Evolutionary conservation across 2,888 invertebrate species (phyloP), one percentile per base, ranked within the genome.

Genomic region (Euphydryas editha): DNA sequence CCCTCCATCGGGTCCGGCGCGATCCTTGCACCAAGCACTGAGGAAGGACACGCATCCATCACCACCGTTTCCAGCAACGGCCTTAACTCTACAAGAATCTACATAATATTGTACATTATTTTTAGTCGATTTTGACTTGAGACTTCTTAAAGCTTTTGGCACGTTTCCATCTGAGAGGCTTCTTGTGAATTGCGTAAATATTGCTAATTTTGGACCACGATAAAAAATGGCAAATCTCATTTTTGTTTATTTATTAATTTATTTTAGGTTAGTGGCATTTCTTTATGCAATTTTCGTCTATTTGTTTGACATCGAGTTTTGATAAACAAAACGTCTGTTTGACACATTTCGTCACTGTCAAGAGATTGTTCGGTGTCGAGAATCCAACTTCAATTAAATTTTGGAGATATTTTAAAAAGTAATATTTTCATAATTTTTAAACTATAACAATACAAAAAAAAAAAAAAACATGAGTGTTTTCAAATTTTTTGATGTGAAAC

Each of bases 1-100:
- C 0, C 99, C 99, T 0, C 99, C 99, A 85, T 98, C 97, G 0
- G 99, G 99, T 0, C 99, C 99, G 0, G 98, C 99, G 65, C 94
- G 94, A 71, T 98, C 98, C 78, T 98, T 98, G 62, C 94, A 93
- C 94, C 95, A 97, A 10, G 95, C 90, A 69, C 95, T 95, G 7
- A 98, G 88, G 82, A 99, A 98, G 0, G 98, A 97, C 63, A 98
- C 95, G 74, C 95, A 95, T 0, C 99, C 99, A 90, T 99, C 95
- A 0, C 99, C 99, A 0, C 99, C 99, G 37, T 95, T 95, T 0
- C 99, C 99, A 0, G 96, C 99, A 0, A 93, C 81, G 0, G 95
- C 94, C 61, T 94, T 87, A 0, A 98, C 92, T 76, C 93, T 84
- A 75, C 93, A 94, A 4, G 94, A 93, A 88, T 98, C 98, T 0